Evolutionary conservation across 2,797 vertebrate genomes (phyloP), one percentile per base, ranked within the genome.

Genomic region (Aselliscus stoliczkanus): DNA sequence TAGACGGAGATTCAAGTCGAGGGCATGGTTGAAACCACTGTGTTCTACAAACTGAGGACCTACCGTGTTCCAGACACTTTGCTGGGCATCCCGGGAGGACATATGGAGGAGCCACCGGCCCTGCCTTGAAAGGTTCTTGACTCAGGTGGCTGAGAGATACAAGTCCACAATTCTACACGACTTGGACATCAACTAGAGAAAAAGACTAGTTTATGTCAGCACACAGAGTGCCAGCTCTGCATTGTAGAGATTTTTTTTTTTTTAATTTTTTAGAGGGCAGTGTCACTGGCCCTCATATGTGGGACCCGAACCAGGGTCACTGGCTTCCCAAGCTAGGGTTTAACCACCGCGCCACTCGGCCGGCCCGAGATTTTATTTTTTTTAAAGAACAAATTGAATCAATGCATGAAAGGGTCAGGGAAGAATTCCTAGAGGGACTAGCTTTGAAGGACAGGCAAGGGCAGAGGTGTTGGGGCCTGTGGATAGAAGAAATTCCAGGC

Each of bases 121-220:
- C 39, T 42, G 42, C 65, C 47, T 0, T 0, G 0, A 17, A 14
- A 50, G 47, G 47, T 44, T 54, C 44, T 47, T 31, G 1, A 42
- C n/a, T 25, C 34, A 31, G 29, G 27, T 34, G 80, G 81, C 25
- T 42, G 52, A 39, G 23, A 73, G 7, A 34, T 39, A 0, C n/a
- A 50, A 52, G 31, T 62, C 8, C 39, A 3, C 10, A 64, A n/a
- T 17, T 9, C 23, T 31, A 54, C 14, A 15, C 3, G 1, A 31
- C 52, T 37, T 54, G 50, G 20, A 44, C 73, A 25, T 12, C 1
- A 56, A 27, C 76, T 5, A 39, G 18, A 73, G 69, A 62, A 65
- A 88, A 79, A 84, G 64, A 37, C 27, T 31, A 76, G 25, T 10
- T 54, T n/a, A 64, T 10, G 39, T 21, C 56, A 12, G 42, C 20